Conservation (phyloP, 2,113 vertebrate species). For the Alligator sinensis region DNA sequence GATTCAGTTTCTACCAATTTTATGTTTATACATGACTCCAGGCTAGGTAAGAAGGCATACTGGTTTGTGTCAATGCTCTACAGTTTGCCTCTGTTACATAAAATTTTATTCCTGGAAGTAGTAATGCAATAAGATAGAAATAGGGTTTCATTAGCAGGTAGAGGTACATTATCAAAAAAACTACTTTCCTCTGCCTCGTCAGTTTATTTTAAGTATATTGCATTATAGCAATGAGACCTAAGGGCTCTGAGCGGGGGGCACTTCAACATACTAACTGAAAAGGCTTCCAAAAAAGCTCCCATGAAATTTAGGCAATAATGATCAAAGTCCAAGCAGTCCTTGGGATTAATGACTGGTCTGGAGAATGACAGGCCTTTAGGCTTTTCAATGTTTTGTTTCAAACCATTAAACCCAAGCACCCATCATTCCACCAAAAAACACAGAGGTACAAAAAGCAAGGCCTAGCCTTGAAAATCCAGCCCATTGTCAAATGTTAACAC, state of each 20-base stretch:
- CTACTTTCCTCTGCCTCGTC: not conserved
- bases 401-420: not conserved
- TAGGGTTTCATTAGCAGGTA: not conserved
- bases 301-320: slow-evolving; percentile 7
- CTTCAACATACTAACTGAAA: not conserved
- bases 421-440: not conserved
- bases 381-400: slow-evolving; percentile 18
- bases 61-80: slow-evolving; percentile 42
- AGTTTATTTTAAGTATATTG: not conserved
- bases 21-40: slow-evolving; percentile 34
- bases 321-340: not conserved
- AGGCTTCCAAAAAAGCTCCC: not conserved
- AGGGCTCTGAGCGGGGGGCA: not conserved
- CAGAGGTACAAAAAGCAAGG: not conserved
- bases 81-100: slow-evolving; percentile 21
- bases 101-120: slow-evolving; percentile 5
- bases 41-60: not conserved
- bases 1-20: slow-evolving; percentile 2
- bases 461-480: not conserved
- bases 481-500: not conserved
- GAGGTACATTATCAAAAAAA: not conserved
- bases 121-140: not conserved
- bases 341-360: not conserved
- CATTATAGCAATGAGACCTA: not conserved
- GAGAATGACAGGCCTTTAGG: not conserved